A percentile compares a stretch with the other conserved stretches of the same genome.
Evolutionary conservation across 1,140 invertebrate genomes (phyloP).

Genomic region (Drosophila arawakana): DNA sequence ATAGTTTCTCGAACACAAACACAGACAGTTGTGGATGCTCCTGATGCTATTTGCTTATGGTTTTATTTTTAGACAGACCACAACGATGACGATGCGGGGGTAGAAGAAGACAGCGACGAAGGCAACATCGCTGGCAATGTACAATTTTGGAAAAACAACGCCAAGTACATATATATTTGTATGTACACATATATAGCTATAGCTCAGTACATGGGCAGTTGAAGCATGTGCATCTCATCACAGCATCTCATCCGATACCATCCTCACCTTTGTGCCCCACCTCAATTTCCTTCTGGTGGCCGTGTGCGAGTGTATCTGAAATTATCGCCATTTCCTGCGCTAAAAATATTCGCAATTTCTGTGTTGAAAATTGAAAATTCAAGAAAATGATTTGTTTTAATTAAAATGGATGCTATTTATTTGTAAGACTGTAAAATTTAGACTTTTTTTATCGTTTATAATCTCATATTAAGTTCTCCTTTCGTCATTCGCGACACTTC

Average conservation of each 20-base stretch:
- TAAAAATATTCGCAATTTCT: constrained; percentile 48
- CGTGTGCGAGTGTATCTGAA: constrained; percentile 37
- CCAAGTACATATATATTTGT: constrained; percentile 11
- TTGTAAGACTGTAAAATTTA: constrained; percentile 76
- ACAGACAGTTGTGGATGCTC: constrained; percentile 50
- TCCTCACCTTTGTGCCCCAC: constrained; percentile 30
- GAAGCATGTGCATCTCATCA: constrained; percentile 11
- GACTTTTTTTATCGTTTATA: constrained; percentile 50
- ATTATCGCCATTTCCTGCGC: constrained; percentile 71
- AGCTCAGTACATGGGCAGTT: constrained; percentile 12
- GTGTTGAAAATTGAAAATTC: not conserved
- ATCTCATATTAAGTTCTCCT: constrained; percentile 64
- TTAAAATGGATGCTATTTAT: constrained; percentile 75
- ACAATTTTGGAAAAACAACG: constrained; percentile 52
- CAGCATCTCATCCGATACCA: not conserved
- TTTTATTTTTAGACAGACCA: constrained; percentile 64
- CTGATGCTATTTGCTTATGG: constrained; percentile 28
- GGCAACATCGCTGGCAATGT: constrained; percentile 32
- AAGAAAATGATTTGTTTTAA: constrained; percentile 40
- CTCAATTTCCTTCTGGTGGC: constrained; percentile 28
- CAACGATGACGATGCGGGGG: constrained; percentile 52
- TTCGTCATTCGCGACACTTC: constrained; percentile 63
- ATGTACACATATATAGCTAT: constrained; percentile 21
- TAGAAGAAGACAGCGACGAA: not conserved
- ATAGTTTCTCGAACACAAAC: constrained; percentile 43